Evolutionary conservation across 2,888 invertebrate species (phyloP).

Genomic region (Ichneumon xanthorius): DNA sequence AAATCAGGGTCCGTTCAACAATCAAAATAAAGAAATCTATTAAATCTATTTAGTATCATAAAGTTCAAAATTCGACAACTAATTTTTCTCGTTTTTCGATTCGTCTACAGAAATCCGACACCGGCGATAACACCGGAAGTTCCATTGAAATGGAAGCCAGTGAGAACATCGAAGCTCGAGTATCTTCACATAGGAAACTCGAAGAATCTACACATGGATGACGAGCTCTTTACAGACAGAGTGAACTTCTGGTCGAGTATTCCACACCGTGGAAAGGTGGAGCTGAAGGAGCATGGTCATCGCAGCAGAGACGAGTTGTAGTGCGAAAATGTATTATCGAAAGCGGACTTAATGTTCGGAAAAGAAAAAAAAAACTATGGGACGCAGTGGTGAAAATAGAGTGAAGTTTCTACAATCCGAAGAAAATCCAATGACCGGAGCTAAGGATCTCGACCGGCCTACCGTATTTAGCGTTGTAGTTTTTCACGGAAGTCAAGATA

Average conservation of each 20-base stretch:
- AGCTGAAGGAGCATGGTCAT: conserved; percentile 3
- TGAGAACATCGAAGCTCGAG: conserved; percentile 85
- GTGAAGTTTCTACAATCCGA: conserved; percentile 1
- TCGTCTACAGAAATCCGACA: conserved; percentile 88
- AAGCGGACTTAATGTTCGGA: neutral
- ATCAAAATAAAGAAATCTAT: neutral
- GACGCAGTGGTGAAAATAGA: neutral
- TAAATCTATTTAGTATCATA: neutral
- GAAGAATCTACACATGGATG: conserved; percentile 85
- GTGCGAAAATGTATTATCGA: neutral
- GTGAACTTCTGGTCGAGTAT: conserved; percentile 88
- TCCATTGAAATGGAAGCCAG: conserved; percentile 87
- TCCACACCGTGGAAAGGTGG: conserved; percentile 61
- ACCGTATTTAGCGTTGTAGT: neutral
- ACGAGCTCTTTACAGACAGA: conserved; percentile 86
- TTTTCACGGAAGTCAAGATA: neutral
- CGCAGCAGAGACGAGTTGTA: conserved; percentile 72
- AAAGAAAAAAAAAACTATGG: neutral
- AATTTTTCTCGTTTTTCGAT: neutral
- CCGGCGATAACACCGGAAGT: conserved; percentile 84
- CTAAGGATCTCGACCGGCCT: neutral
- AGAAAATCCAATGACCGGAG: neutral
- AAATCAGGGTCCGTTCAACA: conserved; percentile 86
- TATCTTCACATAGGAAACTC: conserved; percentile 86
- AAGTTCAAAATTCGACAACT: neutral